Conservation (phyloP, 2,797 vertebrate genomes). For the Mormyrus hasselquistii region DNA sequence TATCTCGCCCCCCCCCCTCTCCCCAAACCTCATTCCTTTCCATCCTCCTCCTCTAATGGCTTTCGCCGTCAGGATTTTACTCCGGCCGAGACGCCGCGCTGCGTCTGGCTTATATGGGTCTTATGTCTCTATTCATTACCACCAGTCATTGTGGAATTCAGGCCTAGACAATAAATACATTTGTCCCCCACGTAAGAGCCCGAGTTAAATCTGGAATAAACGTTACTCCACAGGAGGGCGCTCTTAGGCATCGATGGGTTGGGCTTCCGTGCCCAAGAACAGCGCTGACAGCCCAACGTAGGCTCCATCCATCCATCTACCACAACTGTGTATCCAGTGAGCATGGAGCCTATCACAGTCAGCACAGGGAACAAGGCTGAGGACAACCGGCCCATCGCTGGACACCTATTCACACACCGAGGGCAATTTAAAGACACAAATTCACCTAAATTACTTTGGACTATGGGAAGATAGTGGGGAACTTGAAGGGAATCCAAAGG, state of each 20-base stretch:
- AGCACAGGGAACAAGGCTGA: background rate
- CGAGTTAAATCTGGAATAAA: background rate
- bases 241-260: background rate
- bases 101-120: background rate
- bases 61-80: background rate
- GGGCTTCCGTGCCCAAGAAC: background rate
- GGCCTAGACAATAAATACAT: background rate
- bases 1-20: background rate
- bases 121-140: slow-evolving; percentile 11
- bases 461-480: background rate
- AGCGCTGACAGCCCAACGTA: background rate
- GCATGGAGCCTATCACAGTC: background rate
- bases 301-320: background rate
- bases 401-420: background rate
- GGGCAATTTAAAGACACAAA: background rate
- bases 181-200: background rate
- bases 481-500: background rate
- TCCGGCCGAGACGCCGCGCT: background rate
- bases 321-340: background rate
- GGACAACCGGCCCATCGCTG: background rate
- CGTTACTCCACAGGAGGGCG: background rate
- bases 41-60: background rate
- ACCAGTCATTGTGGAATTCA: background rate
- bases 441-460: background rate
- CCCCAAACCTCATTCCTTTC: background rate